These are phyloP conservation scores for pig (Sus scrofa) DNA, from an alignment of 2,113 vertebrate species.

Conservation along the genomic window T2T-Sscrofa CM000824.6:76738501-76739000, in stretches of 20 bases:
- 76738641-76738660: background rate
- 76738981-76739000: background rate
- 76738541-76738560: background rate
- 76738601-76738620: background rate
- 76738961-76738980: background rate
- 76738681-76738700: background rate
- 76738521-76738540: background rate
- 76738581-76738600: background rate
- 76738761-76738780: slow-evolving; percentile 27
- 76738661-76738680: background rate
- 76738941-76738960: background rate
- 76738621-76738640: background rate
- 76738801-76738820: slow-evolving; percentile 69
- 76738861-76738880: slow-evolving; percentile 4
- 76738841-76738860: slow-evolving; percentile 6
- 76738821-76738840: background rate
- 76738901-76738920: background rate
- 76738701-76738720: background rate
- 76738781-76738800: slow-evolving; percentile 47
- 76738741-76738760: slow-evolving; percentile 20
- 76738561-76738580: background rate
- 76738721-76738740: background rate
- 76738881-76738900: background rate
- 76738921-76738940: background rate
- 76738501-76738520: background rate